Evolutionary conservation across 2,888 invertebrate species (phyloP).

Genomic region (Tillus elongatus): DNA sequence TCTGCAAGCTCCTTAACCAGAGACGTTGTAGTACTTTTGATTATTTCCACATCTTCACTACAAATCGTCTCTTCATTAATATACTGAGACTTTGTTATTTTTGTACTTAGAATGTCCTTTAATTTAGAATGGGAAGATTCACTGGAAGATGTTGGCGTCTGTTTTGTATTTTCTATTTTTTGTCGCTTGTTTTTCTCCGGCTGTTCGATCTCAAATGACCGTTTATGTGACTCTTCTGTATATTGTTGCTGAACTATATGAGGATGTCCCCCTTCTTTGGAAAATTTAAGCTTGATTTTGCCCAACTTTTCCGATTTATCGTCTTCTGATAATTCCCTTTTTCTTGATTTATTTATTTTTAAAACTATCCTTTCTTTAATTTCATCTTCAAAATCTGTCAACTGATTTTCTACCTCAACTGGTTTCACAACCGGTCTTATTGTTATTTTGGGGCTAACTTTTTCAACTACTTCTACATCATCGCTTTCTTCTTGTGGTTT

Average conservation of each 20-base stretch:
- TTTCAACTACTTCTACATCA: constrained; percentile 16
- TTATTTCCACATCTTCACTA: constrained; percentile 24
- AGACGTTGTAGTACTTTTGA: constrained; percentile 20
- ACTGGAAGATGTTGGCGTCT: too few relatives aligned
- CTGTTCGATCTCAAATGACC: constrained; percentile 16
- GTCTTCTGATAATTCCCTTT: constrained; percentile 26
- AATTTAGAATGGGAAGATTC: constrained; percentile 17
- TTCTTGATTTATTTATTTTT: constrained; percentile 51
- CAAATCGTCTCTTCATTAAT: constrained; percentile 16
- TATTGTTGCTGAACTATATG: constrained; percentile 33
- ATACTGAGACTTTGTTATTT: neutral
- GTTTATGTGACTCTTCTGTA: constrained; percentile 13
- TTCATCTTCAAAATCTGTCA: constrained; percentile 30
- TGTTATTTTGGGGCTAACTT: constrained; percentile 42
- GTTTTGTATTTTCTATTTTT: too few relatives aligned
- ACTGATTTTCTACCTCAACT: constrained; percentile 37
- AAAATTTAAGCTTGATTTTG: constrained; percentile 48
- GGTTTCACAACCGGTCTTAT: constrained; percentile 48
- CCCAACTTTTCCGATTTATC: constrained; percentile 39
- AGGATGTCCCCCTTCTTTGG: constrained; percentile 41
- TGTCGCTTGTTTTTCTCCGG: constrained; percentile 15
- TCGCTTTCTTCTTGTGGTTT: constrained; percentile 41
- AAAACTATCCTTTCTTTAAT: constrained; percentile 48
- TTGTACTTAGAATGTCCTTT: constrained; percentile 18
- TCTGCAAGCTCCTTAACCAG: constrained; percentile 23